Evolutionary conservation across 1,140 invertebrate genomes (phyloP).

Genomic region (Zophobas atratus): DNA sequence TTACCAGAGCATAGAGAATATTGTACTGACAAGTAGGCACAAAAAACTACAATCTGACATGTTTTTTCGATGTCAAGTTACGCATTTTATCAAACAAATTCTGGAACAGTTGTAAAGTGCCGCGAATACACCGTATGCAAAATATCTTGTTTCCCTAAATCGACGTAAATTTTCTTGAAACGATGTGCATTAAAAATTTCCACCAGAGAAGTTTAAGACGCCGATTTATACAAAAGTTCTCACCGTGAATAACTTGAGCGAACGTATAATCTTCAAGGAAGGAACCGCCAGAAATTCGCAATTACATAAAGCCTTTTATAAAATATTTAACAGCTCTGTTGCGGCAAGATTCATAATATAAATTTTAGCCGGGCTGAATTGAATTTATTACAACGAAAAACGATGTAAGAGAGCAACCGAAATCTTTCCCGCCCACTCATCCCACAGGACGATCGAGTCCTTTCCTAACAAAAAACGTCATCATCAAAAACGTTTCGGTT

Average conservation of each 20-base stretch:
- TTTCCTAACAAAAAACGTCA: constrained; percentile 11
- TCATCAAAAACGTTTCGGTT: constrained; percentile 30
- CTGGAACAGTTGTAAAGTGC: neutral
- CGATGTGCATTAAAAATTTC: neutral
- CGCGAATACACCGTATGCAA: too few species aligned
- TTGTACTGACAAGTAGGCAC: too few species aligned
- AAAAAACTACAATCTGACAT: too few species aligned
- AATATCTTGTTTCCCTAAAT: neutral
- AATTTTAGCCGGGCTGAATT: constrained; percentile 28
- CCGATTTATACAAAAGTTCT: neutral
- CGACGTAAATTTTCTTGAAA: neutral
- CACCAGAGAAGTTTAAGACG: neutral
- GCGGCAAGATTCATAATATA: constrained; percentile 40
- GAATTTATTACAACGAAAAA: constrained; percentile 16
- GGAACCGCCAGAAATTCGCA: constrained; percentile 36
- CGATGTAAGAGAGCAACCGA: constrained; percentile 5
- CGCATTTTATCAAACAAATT: too few species aligned
- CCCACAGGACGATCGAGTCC: neutral
- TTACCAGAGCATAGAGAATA: too few species aligned
- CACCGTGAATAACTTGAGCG: constrained; percentile 12
- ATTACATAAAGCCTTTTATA: constrained; percentile 40
- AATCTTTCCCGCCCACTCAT: constrained; percentile 1
- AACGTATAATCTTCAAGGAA: constrained; percentile 27
- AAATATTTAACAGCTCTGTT: constrained; percentile 42
- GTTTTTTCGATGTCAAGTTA: too few species aligned